Conservation (phyloP, 2,888 invertebrate genomes). For the Brassicogethes aeneus region DNA sequence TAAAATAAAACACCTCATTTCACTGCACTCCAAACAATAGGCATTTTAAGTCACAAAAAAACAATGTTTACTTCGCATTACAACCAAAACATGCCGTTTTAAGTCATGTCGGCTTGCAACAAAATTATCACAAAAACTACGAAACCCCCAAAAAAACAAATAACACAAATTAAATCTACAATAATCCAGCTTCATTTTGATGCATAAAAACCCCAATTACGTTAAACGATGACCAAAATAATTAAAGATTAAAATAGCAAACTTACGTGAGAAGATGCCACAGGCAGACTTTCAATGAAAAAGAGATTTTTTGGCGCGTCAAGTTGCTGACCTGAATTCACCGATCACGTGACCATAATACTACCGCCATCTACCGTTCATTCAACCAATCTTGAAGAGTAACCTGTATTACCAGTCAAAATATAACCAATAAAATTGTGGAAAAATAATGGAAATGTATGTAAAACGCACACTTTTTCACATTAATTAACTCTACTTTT, state of each 20-base stretch:
- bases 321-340: background rate
- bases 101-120: too few species aligned
- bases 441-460: background rate
- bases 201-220: background rate
- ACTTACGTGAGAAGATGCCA: constrained; percentile 13
- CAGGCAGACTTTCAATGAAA: constrained; percentile 8
- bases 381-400: too few species aligned
- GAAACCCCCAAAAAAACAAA: too few species aligned
- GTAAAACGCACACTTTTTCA: background rate
- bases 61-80: too few species aligned
- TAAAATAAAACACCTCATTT: too few species aligned
- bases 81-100: too few species aligned
- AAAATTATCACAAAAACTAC: too few species aligned
- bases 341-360: background rate
- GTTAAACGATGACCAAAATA: constrained; percentile 4
- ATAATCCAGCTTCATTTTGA: background rate
- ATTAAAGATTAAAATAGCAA: constrained; percentile 6
- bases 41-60: too few species aligned
- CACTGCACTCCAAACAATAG: too few species aligned
- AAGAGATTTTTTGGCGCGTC: constrained; percentile 5
- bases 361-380: background rate
- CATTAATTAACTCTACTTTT: constrained; percentile 19
- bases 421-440: too few species aligned
- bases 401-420: too few species aligned
- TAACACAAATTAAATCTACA: too few species aligned